These are phyloP conservation scores for Camponotus vicinus DNA, from an alignment of 1,140 invertebrate genomes.

Conservation along the genomic window DNA sequence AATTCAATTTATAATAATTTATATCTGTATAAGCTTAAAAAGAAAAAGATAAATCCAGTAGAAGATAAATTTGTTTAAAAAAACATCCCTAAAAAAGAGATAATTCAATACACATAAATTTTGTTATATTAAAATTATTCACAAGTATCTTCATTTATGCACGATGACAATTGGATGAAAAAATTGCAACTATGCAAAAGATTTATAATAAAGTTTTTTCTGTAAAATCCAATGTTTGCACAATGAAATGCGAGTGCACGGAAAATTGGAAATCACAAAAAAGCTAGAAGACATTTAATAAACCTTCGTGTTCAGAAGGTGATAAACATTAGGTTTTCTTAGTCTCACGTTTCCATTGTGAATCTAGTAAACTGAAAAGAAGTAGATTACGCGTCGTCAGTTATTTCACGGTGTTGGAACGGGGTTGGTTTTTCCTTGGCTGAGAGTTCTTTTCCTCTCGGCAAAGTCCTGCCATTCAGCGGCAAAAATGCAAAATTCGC, in stretches of 20 bases:
- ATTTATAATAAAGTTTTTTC: not conserved
- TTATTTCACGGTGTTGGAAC: constrained; percentile 56
- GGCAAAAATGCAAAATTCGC: constrained; percentile 71
- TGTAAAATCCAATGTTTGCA: constrained; percentile 25
- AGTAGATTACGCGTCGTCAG: constrained; percentile 58
- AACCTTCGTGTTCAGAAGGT: constrained; percentile 41
- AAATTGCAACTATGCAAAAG: not conserved
- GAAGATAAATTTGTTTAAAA: not conserved
- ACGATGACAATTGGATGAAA: not conserved
- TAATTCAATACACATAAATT: not conserved
- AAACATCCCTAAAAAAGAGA: not conserved
- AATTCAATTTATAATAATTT: not conserved
- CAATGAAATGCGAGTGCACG: constrained; percentile 12
- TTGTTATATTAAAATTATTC: not conserved
- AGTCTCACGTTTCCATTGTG: constrained; percentile 56
- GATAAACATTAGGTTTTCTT: constrained; percentile 60
- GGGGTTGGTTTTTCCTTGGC: constrained; percentile 58
- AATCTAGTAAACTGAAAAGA: constrained; percentile 52
- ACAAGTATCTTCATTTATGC: not conserved
- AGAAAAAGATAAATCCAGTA: not conserved
- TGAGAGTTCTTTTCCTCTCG: constrained; percentile 63
- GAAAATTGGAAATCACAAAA: not conserved
- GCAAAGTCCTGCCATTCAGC: constrained; percentile 39
- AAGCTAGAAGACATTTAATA: constrained; percentile 39
- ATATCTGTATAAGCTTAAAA: not conserved